Percentiles rank a stretch among this genome's conserved stretches.
phyloP scores from a whole-genome alignment of 2,888 invertebrate genomes.

The Dioctria rufipes region DNA sequence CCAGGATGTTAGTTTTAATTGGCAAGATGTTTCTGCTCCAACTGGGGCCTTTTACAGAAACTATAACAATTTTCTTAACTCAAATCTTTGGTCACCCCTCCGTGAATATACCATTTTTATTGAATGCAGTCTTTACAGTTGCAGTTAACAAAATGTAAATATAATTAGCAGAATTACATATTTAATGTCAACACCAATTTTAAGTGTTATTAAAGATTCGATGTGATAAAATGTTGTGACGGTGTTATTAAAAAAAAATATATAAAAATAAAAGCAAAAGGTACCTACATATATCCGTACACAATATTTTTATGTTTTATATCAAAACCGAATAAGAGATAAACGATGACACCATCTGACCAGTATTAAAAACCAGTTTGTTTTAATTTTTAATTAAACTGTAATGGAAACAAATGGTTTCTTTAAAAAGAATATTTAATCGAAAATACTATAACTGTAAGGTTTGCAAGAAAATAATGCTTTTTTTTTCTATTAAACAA shows the following conservation, averaged over 20 bases:
- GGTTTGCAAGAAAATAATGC: background rate
- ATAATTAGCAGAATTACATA: conserved; percentile 21
- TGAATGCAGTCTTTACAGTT: conserved; percentile 51
- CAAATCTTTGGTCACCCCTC: too few species aligned
- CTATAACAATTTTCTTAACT: too few species aligned
- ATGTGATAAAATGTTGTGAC: conserved; percentile 41
- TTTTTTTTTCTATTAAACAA: conserved; percentile 18
- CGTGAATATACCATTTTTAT: background rate
- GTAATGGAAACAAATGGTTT: conserved; percentile 22
- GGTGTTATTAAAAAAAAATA: background rate
- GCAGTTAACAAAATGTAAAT: conserved; percentile 44
- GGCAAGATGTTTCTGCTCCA: too few species aligned
- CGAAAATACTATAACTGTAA: conserved; percentile 16
- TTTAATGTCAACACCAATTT: conserved; percentile 42
- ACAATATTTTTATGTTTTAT: too few species aligned
- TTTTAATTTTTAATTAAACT: background rate
- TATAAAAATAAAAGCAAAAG: too few species aligned
- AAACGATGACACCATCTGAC: conserved; percentile 29
- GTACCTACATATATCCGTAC: too few species aligned
- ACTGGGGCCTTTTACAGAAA: too few species aligned
- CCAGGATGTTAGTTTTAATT: too few species aligned
- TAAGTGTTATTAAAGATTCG: conserved; percentile 36
- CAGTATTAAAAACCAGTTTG: background rate
- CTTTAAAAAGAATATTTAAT: conserved; percentile 9
- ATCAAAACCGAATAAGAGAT: background rate